These are phyloP conservation scores for Trochalopteron elliotii DNA, from an alignment of 2,113 vertebrate genomes.

Conservation along the genomic window DNA sequence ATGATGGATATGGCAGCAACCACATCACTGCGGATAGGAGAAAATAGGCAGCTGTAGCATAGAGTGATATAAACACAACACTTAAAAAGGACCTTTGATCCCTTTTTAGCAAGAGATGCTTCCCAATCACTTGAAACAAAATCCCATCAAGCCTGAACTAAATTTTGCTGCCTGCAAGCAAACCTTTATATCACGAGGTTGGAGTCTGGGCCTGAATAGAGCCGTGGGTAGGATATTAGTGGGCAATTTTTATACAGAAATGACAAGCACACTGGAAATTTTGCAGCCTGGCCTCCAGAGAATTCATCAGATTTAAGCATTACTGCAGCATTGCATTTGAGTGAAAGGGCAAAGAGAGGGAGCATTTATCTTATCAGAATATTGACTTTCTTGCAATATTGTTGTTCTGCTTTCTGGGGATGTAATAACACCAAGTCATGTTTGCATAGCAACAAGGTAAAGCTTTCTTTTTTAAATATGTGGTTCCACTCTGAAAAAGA, in stretches of 20 bases:
- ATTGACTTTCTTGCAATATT: constrained; percentile 24
- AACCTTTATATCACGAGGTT: not conserved
- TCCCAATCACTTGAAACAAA: not conserved
- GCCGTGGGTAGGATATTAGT: not conserved
- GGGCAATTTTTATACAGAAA: not conserved
- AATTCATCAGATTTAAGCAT: not conserved
- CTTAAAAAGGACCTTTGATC: not conserved
- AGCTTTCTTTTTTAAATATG: constrained; percentile 9
- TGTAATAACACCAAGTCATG: not conserved
- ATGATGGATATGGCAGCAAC: not conserved
- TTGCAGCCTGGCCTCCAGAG: not conserved
- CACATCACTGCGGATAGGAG: not conserved
- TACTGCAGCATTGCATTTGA: not conserved
- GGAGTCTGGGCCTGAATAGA: not conserved
- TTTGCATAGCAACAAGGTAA: constrained; percentile 61
- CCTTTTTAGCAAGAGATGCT: not conserved
- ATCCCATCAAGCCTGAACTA: not conserved
- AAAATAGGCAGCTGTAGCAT: not conserved
- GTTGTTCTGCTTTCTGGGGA: not conserved
- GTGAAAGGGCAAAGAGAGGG: constrained; percentile 1
- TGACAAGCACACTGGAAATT: not conserved
- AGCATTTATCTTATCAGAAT: constrained; percentile 35
- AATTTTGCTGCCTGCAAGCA: not conserved
- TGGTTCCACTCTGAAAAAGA: not conserved
- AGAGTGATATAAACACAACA: not conserved